Evolutionary conservation across 1,140 invertebrate species (phyloP), one percentile per base, ranked within the genome.

Genomic region (Leptestheria dahalacensis): DNA sequence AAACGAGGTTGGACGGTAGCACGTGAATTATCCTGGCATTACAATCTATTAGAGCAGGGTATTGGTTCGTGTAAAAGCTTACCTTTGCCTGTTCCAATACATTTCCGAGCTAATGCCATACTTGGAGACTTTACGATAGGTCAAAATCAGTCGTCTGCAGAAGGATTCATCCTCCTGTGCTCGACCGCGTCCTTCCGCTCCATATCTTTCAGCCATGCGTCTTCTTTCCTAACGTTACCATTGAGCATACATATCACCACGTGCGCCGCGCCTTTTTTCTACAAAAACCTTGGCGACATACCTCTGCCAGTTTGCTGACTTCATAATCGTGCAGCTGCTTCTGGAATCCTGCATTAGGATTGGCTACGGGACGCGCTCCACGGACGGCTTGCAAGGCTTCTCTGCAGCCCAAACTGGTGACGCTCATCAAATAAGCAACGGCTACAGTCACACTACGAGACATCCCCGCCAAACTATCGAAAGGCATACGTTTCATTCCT

Each of bases 331-430:
- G 87, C 29, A 97, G 77, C 72, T 97, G 93, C 65, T 84, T 83
- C 68, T 94, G 90, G 72, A 97, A 97, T 62, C 92, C 92, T 57
- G 88, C 81, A 74, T 97, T 97, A 9, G 93, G 93, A 78, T 94
- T 95, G 66, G 92, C 91, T 47, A 93, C 85, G 1, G 84, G 81
- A 61, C 92, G 78, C 24, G 89, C 90, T 1, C 89, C 88, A 60
- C 90, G 79, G 23, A 97, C 88, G 48, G 93, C 88, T 74, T 95
- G 93, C 48, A 97, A 74, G 0, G 91, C 84, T 68, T 97, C 91
- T 67, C 91, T 87, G 88, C 89, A 94, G 29, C 80, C 84, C n/a
- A 96, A 77, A 63, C 82, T 79, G 10, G 92, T 94, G 33, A 86
- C 88, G 50, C 87, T 88, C 91, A 97, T 96, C 57, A 97, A 87